Evolutionary conservation across 2,113 vertebrate species (phyloP).

Genomic region (Pithys albifrons): DNA sequence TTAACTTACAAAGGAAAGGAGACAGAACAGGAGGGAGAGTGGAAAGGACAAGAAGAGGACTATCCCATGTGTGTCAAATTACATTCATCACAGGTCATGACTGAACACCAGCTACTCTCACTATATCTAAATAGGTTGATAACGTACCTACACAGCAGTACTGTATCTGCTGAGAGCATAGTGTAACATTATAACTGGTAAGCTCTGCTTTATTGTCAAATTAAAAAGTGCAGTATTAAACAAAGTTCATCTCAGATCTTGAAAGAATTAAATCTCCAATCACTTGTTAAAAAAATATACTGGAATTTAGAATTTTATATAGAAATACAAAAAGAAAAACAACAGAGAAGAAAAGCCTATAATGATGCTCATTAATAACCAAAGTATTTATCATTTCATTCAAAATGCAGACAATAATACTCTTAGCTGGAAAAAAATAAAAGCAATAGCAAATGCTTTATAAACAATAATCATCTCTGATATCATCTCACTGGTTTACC

Average conservation of each 20-base stretch:
- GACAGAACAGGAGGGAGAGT: not conserved
- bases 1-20: not conserved
- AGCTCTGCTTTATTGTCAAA: not conserved
- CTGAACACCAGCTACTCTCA: not conserved
- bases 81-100: not conserved
- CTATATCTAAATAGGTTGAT: not conserved
- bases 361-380: not conserved
- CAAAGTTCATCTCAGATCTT: not conserved
- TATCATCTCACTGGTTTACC: not conserved
- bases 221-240: not conserved
- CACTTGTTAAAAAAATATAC: not conserved
- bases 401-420: not conserved
- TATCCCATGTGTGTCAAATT: not conserved
- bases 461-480: not conserved
- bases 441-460: not conserved
- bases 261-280: not conserved
- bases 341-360: not conserved
- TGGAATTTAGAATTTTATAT: not conserved
- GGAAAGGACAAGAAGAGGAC: not conserved
- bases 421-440: not conserved
- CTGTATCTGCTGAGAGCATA: not conserved
- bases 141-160: not conserved
- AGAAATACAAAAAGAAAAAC: not conserved
- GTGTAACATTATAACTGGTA: rapidly evolving
- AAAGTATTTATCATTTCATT: not conserved